Evolutionary conservation across 1,140 invertebrate species (phyloP).

Genomic region (Cephus cinctus): DNA sequence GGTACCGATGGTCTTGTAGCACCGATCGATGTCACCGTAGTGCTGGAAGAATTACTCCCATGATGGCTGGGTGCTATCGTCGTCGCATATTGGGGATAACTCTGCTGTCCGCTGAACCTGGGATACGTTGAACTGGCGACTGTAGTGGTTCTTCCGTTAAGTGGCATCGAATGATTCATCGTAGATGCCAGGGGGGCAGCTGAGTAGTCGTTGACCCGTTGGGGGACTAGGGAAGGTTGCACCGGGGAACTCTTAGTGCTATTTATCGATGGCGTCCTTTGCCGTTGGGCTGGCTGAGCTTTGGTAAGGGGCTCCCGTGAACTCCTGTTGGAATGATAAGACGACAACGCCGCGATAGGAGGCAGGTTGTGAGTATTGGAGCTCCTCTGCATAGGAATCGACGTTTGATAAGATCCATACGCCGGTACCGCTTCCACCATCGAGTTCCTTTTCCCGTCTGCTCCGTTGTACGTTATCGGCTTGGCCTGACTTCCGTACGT

Average conservation of each 20-base stretch:
- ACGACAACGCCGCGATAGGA: constrained; percentile 54
- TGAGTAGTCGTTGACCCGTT: constrained; percentile 32
- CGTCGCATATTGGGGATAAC: constrained; percentile 39
- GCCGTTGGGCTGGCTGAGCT: constrained; percentile 30
- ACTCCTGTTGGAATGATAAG: constrained; percentile 51
- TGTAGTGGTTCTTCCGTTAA: constrained; percentile 36
- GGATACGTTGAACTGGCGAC: constrained; percentile 28
- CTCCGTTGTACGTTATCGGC: constrained; percentile 36
- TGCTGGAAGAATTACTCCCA: constrained; percentile 37
- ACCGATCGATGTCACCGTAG: constrained; percentile 42
- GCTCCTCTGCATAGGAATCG: constrained; percentile 20
- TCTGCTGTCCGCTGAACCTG: constrained; percentile 25
- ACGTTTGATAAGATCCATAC: constrained; percentile 27
- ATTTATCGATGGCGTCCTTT: constrained; percentile 21
- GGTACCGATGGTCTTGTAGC: too few relatives aligned
- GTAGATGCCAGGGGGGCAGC: constrained; percentile 6
- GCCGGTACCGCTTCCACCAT: constrained; percentile 16
- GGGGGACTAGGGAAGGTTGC: constrained; percentile 10
- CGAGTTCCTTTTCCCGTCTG: constrained; percentile 30
- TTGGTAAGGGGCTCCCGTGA: constrained; percentile 36
- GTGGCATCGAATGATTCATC: constrained; percentile 24
- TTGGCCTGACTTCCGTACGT: constrained; percentile 19
- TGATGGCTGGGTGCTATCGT: constrained; percentile 48
- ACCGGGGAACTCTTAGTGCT: not conserved
- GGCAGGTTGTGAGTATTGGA: constrained; percentile 56